These are phyloP conservation scores for Porphyrio hochstetteri DNA, from an alignment of 2,113 vertebrate species.

Conservation along the genomic window DNA sequence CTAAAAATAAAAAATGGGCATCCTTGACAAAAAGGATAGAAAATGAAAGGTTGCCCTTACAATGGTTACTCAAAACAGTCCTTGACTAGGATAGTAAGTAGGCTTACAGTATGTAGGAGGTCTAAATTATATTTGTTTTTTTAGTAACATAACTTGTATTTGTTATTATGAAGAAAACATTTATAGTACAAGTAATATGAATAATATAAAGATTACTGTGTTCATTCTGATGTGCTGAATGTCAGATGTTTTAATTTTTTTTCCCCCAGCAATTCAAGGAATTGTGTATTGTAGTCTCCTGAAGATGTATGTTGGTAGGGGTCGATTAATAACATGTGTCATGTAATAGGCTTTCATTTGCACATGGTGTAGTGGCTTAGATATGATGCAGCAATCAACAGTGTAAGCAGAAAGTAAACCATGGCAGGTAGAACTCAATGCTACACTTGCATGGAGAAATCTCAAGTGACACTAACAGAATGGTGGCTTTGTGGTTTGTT, in stretches of 20 bases:
- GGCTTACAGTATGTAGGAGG: background rate
- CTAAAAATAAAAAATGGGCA: background rate
- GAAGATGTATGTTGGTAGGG: background rate
- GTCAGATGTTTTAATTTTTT: no score
- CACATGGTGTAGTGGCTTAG: background rate
- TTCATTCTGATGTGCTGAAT: background rate
- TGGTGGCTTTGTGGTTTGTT: no score
- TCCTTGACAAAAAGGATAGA: background rate
- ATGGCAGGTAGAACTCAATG: background rate
- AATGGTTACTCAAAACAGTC: background rate
- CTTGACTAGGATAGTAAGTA: background rate
- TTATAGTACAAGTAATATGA: background rate
- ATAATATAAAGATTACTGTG: background rate
- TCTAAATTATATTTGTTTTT: background rate
- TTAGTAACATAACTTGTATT: background rate
- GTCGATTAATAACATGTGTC: background rate
- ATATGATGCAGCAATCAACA: background rate
- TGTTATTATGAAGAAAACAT: background rate
- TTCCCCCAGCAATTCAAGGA: background rate
- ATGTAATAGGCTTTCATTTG: background rate
- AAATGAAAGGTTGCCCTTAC: background rate
- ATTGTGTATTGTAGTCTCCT: background rate
- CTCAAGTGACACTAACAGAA: background rate
- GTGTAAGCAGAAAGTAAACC: background rate
- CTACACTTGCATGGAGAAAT: background rate